These are phyloP conservation scores for Vannuccia rotundouncinata DNA, from an alignment of 2,888 invertebrate genomes.

Conservation along the genomic window DNA sequence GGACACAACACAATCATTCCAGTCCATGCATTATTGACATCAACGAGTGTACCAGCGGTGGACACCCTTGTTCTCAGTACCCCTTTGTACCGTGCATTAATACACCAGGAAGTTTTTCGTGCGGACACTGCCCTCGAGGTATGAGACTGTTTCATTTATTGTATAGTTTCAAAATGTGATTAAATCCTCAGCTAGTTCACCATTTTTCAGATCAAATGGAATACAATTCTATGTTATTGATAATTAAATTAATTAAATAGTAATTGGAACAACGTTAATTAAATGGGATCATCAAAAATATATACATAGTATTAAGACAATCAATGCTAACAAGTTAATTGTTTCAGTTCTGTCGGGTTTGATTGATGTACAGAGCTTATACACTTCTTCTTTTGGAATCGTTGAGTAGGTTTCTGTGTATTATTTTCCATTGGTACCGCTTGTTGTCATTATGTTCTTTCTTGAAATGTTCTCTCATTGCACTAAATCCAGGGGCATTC, in stretches of 20 bases:
- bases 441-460: too few species aligned
- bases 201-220: not conserved
- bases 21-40: not conserved
- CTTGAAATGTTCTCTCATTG: too few species aligned
- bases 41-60: conserved; percentile 25
- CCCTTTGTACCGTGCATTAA: conserved; percentile 25
- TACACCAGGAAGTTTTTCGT: conserved; percentile 31
- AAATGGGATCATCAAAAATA: not conserved
- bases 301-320: too few species aligned
- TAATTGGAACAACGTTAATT: not conserved
- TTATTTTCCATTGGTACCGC: too few species aligned
- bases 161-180: not conserved
- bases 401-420: too few species aligned
- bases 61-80: conserved; percentile 30
- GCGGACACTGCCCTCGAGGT: conserved; percentile 24
- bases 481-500: too few species aligned
- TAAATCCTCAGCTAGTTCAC: not conserved
- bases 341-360: too few species aligned
- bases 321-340: too few species aligned
- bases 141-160: not conserved
- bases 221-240: not conserved
- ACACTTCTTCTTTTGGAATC: not conserved
- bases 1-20: not conserved
- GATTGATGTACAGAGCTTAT: not conserved
- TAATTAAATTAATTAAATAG: not conserved